Conservation (phyloP, 1,140 invertebrate genomes). For the Drosophila fuyamai region DNA sequence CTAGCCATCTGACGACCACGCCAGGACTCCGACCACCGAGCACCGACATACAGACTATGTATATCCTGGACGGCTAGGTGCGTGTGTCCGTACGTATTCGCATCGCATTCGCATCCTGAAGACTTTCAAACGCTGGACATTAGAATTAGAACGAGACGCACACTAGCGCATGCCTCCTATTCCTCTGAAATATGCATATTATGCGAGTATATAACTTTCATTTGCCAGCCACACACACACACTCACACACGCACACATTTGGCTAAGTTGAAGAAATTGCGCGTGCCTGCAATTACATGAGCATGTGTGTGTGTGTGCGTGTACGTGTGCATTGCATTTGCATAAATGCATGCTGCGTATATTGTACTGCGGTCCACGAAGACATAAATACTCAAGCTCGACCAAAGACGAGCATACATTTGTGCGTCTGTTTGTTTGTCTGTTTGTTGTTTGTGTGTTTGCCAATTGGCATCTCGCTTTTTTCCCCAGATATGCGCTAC, state of each 20-base stretch:
- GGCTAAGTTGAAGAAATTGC: slow-evolving; percentile 66
- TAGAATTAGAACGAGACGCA: slow-evolving; percentile 61
- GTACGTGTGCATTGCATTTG: slow-evolving; percentile 51
- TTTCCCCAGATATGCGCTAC: slow-evolving; percentile 23
- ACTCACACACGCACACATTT: slow-evolving; percentile 18
- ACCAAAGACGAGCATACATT: slow-evolving; percentile 18
- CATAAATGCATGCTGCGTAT: slow-evolving; percentile 63
- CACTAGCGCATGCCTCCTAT: slow-evolving; percentile 42
- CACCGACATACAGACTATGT: slow-evolving; percentile 28
- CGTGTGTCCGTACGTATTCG: slow-evolving; percentile 26
- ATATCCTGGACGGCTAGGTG: slow-evolving; percentile 12
- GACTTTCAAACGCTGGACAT: slow-evolving; percentile 70
- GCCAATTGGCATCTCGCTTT: slow-evolving; percentile 35
- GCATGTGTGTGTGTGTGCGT: slow-evolving; percentile 8
- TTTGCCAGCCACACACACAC: slow-evolving; percentile 11
- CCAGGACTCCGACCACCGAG: slow-evolving; percentile 14
- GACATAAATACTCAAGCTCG: slow-evolving; percentile 35
- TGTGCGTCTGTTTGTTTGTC: slow-evolving; percentile 18
- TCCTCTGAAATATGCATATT: slow-evolving; percentile 68
- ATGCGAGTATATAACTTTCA: slow-evolving; percentile 68
- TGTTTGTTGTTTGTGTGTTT: slow-evolving; percentile 23
- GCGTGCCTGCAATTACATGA: slow-evolving; percentile 43
- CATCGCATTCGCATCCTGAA: slow-evolving; percentile 49
- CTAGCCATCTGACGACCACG: slow-evolving; percentile 55
- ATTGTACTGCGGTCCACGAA: slow-evolving; percentile 33